Evolutionary conservation across 1,140 invertebrate species (phyloP).

Genomic region (Cherax quadricarinatus): DNA sequence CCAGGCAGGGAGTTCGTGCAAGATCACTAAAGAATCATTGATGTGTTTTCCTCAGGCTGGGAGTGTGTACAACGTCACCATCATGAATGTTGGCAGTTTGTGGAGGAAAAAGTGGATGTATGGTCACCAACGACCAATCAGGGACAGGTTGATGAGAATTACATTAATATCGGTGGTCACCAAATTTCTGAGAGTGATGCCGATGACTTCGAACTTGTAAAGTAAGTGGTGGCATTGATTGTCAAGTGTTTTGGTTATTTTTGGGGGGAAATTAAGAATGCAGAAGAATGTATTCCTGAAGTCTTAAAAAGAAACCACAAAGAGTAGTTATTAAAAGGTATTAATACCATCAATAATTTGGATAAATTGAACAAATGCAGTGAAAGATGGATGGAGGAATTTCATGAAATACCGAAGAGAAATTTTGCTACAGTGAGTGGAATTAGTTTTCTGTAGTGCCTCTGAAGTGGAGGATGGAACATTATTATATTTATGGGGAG

Average conservation of each 20-base stretch:
- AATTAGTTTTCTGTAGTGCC: too few relatives aligned
- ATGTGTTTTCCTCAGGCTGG: constrained; percentile 82
- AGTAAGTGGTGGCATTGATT: constrained; percentile 34
- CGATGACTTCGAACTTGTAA: constrained; percentile 39
- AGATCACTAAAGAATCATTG: too few relatives aligned
- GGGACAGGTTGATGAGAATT: constrained; percentile 27
- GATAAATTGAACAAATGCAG: too few relatives aligned
- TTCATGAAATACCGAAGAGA: too few relatives aligned
- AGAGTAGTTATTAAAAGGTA: too few relatives aligned
- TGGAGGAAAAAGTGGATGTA: constrained; percentile 80
- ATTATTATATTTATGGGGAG: too few relatives aligned
- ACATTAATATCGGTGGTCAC: not conserved
- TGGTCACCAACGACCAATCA: not conserved
- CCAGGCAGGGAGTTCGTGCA: constrained; percentile 90
- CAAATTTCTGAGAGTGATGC: constrained; percentile 26
- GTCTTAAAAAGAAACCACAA: too few relatives aligned
- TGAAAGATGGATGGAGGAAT: too few relatives aligned
- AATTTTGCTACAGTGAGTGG: too few relatives aligned
- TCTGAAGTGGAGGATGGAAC: too few relatives aligned
- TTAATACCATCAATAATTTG: too few relatives aligned
- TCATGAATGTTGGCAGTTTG: constrained; percentile 89
- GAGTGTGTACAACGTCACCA: constrained; percentile 87
- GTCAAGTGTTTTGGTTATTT: not conserved
- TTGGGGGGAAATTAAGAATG: not conserved
- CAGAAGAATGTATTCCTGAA: too few relatives aligned